Percentiles rank a stretch among this genome's conserved stretches.
phyloP scores from a whole-genome alignment of 92 coral and sea anemone genomes.

The Scolanthus callimorphus region DNA sequence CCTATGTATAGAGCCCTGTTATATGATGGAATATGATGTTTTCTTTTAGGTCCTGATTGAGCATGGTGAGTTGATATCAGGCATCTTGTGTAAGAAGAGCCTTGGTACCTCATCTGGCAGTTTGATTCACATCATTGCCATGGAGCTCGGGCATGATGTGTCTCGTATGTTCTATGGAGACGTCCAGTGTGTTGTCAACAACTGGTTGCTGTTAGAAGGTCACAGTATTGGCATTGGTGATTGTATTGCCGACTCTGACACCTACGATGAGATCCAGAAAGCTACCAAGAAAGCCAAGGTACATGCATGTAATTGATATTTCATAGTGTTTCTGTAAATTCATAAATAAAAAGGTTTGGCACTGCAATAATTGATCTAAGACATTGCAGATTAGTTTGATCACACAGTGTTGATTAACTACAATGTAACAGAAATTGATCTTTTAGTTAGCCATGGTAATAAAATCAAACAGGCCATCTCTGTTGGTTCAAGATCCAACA shows the following conservation, averaged over 20 bases:
- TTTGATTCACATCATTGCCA: constrained; percentile 90
- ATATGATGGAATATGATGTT: no score
- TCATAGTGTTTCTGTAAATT: no score
- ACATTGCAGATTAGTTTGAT: no score
- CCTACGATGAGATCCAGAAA: constrained; percentile 92
- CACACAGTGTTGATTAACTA: no score
- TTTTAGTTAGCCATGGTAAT: no score
- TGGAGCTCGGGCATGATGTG: constrained; percentile 90
- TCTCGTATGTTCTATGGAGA: constrained; percentile 82
- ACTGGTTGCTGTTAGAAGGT: constrained; percentile 96
- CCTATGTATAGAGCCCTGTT: no score
- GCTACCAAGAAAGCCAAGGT: constrained; percentile 97
- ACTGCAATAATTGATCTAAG: no score
- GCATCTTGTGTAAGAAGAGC: constrained; percentile 89
- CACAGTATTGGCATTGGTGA: constrained; percentile 99
- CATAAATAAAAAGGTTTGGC: no score
- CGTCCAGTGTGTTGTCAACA: constrained; percentile 91
- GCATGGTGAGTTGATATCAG: constrained; percentile 91
- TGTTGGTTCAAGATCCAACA: no score
- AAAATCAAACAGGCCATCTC: no score
- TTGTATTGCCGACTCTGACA: constrained; percentile 99
- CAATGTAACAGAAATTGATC: no score
- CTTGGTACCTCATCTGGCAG: constrained; percentile 99
- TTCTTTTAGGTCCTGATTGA: constrained; percentile 79
- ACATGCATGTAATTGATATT: no score